phyloP scores from a whole-genome alignment of 2,888 invertebrate genomes.

The Drosophila nigricruria region DNA sequence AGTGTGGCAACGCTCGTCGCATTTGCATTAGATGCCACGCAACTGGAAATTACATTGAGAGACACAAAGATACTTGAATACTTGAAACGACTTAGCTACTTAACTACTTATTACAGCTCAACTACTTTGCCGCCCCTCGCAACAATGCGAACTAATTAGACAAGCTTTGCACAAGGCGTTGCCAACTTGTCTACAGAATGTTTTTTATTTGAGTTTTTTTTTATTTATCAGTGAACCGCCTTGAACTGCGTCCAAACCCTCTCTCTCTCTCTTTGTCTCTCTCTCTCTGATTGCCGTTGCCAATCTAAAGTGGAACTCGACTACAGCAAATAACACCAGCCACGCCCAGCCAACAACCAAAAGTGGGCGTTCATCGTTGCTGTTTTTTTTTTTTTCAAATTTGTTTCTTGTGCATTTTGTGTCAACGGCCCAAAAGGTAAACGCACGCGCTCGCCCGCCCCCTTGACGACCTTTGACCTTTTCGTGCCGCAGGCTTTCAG shows the following conservation, averaged over 20 bases:
- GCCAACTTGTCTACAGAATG: conserved; percentile 32
- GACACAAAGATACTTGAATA: neutral
- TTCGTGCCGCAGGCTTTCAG: conserved; percentile 45
- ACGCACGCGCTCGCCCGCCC: conserved; percentile 53
- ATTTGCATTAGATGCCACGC: conserved; percentile 32
- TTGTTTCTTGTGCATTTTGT: conserved; percentile 36
- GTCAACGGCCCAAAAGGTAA: conserved; percentile 76
- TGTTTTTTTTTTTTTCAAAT: conserved; percentile 1
- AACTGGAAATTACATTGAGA: conserved; percentile 32
- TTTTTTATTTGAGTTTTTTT: conserved; percentile 10
- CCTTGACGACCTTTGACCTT: conserved; percentile 73
- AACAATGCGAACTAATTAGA: conserved; percentile 44
- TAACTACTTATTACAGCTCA: conserved; percentile 4
- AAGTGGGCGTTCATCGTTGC: neutral
- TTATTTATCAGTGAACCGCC: conserved; percentile 66
- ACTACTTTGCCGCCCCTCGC: neutral
- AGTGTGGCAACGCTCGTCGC: conserved; percentile 49
- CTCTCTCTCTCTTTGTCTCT: neutral
- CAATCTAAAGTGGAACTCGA: conserved; percentile 45
- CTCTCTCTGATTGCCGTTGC: conserved; percentile 31
- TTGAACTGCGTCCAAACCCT: conserved; percentile 51
- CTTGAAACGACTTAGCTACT: conserved; percentile 14
- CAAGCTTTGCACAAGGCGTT: conserved; percentile 25
- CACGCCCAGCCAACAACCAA: conserved; percentile 10
- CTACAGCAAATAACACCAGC: conserved; percentile 22